phyloP scores from a whole-genome alignment of 1,140 invertebrate species.

The Luehdorfia chinensis region DNA sequence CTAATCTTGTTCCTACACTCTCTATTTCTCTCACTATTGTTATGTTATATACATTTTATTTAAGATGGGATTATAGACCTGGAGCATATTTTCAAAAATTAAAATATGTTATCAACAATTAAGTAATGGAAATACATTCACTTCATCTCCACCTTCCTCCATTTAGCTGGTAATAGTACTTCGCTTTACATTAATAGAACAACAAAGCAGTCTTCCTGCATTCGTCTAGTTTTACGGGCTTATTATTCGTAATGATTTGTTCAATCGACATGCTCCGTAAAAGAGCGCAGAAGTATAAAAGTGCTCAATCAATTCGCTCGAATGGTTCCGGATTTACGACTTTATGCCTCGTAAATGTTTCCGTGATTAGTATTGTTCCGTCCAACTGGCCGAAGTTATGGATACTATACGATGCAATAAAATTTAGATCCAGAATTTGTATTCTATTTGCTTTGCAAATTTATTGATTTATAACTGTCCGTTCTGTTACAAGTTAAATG shows the following conservation, averaged over 20 bases:
- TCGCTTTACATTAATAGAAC: no score
- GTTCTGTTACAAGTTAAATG: background rate
- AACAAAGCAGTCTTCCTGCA: slow-evolving; percentile 1
- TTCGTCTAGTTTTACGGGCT: slow-evolving; percentile 12
- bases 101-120: no score
- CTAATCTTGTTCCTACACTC: no score
- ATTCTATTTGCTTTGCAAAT: slow-evolving; percentile 20
- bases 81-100: no score
- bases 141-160: no score
- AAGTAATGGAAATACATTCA: no score
- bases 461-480: slow-evolving; percentile 14
- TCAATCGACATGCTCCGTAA: slow-evolving; percentile 19
- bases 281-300: slow-evolving; percentile 14
- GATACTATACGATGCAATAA: slow-evolving; percentile 22
- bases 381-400: slow-evolving; percentile 21
- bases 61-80: no score
- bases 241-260: slow-evolving; percentile 26
- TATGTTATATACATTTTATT: no score
- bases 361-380: slow-evolving; percentile 40
- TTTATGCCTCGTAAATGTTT: slow-evolving; percentile 36
- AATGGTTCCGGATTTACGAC: slow-evolving; percentile 31
- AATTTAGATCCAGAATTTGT: slow-evolving; percentile 21
- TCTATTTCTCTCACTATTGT: no score
- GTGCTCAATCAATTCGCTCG: slow-evolving; percentile 19
- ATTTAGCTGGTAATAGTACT: no score